Percentiles rank a stretch among this genome's conserved stretches.
Evolutionary conservation across 2,797 vertebrate species (phyloP).

Genomic region (Otus scops): DNA sequence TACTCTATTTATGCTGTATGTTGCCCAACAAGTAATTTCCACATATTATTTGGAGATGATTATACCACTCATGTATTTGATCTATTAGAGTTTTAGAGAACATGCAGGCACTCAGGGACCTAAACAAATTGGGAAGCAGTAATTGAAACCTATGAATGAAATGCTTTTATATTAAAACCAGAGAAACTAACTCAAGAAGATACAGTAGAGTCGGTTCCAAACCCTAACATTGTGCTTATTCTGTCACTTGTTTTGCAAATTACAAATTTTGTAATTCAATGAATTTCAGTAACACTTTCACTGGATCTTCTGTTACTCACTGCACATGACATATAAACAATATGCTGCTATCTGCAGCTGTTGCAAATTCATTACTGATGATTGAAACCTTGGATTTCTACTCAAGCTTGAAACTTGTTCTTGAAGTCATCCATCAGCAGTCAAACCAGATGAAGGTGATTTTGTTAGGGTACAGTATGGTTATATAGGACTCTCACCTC

Average conservation of each 20-base stretch:
- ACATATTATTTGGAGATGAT: background rate
- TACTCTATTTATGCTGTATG: background rate
- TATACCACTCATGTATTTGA: background rate
- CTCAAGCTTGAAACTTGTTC: background rate
- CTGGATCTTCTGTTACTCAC: background rate
- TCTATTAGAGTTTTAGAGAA: background rate
- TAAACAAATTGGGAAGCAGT: background rate
- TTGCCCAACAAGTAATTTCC: background rate
- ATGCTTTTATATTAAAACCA: background rate
- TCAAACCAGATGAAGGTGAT: background rate
- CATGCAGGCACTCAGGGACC: background rate
- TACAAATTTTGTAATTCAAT: background rate
- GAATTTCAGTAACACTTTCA: background rate
- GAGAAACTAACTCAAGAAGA: background rate
- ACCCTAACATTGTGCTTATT: background rate
- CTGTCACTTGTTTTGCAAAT: background rate
- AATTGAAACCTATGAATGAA: background rate
- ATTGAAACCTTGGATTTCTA: constrained; percentile 4
- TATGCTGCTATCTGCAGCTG: background rate
- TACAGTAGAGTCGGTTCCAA: background rate
- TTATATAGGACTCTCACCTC: background rate
- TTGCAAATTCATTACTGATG: background rate
- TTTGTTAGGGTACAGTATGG: background rate
- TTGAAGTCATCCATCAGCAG: background rate
- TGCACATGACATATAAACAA: background rate